These are phyloP conservation scores for Whitmania pigra DNA, from an alignment of 1,140 invertebrate genomes.

Conservation along the genomic window DNA sequence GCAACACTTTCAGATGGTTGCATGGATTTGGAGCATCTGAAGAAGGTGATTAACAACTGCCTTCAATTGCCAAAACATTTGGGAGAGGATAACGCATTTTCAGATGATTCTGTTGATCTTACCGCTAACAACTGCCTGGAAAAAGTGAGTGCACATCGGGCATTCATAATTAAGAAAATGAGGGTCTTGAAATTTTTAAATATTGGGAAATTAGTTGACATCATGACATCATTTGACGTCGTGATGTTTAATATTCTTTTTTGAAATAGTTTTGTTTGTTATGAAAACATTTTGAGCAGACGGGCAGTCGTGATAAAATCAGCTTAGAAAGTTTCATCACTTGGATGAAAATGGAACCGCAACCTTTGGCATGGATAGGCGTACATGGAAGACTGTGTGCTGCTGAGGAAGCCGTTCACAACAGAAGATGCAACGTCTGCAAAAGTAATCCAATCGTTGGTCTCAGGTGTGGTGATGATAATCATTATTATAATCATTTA, in stretches of 20 bases:
- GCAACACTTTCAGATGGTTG: no score
- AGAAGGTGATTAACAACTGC: conserved; percentile 83
- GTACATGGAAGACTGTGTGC: conserved; percentile 87
- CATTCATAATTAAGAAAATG: no score
- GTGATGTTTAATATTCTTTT: not conserved
- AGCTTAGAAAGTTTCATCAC: conserved; percentile 66
- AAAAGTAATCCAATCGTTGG: conserved; percentile 95
- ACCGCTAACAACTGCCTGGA: conserved; percentile 87
- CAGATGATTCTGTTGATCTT: conserved; percentile 96
- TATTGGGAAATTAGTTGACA: no score
- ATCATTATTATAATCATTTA: no score
- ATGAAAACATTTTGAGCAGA: not conserved
- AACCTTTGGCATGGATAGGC: conserved; percentile 93
- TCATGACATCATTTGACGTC: no score
- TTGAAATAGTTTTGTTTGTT: not conserved
- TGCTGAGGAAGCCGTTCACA: conserved; percentile 84
- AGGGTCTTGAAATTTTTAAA: no score
- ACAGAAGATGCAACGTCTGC: conserved; percentile 98
- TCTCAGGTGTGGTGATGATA: conserved; percentile 56
- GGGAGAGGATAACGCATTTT: conserved; percentile 95
- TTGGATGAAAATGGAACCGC: conserved; percentile 89
- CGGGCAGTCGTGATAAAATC: not conserved
- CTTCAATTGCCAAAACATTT: conserved; percentile 84
- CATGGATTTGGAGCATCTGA: conserved; percentile 53
- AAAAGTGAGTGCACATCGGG: conserved; percentile 30